Evolutionary conservation across 1,140 invertebrate genomes (phyloP).

Genomic region (Dysdera silvatica): DNA sequence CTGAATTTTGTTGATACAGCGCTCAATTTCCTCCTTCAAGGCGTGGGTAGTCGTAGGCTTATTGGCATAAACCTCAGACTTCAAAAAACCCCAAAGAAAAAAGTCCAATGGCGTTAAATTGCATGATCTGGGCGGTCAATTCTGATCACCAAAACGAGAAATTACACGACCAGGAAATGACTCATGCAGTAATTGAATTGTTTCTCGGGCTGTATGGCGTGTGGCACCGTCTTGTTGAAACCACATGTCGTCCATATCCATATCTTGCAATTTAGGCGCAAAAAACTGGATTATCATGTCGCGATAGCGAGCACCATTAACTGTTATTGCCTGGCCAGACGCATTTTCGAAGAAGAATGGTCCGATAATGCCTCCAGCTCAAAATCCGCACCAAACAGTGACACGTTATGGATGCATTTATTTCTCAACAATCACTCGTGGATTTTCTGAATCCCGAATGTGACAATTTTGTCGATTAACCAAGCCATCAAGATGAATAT

Average conservation of each 20-base stretch:
- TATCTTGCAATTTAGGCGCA: neutral
- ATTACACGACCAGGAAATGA: neutral
- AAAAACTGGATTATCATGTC: neutral
- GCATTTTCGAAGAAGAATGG: constrained; percentile 22
- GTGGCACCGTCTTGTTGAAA: neutral
- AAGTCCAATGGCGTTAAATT: neutral
- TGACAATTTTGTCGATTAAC: constrained; percentile 30
- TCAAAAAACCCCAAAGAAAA: neutral
- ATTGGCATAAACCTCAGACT: constrained; percentile 19
- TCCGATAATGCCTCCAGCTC: constrained; percentile 5
- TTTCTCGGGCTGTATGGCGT: neutral
- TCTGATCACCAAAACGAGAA: neutral
- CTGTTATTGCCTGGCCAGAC: constrained; percentile 6
- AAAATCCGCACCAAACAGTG: constrained; percentile 19
- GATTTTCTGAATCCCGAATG: constrained; percentile 10
- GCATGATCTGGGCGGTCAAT: neutral
- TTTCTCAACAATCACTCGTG: neutral
- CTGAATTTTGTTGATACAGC: constrained; percentile 21
- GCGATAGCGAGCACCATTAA: constrained; percentile 1
- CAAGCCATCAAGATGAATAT: constrained; percentile 8
- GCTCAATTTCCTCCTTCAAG: constrained; percentile 19
- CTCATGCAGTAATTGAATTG: neutral
- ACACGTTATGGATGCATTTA: constrained; percentile 15
- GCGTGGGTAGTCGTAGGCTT: constrained; percentile 16
- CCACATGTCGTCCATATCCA: neutral